A percentile compares a stretch with the other conserved stretches of the same genome.
Evolutionary conservation across 2,797 vertebrate genomes (phyloP).

Genomic region (Pseudochirops corinnae): DNA sequence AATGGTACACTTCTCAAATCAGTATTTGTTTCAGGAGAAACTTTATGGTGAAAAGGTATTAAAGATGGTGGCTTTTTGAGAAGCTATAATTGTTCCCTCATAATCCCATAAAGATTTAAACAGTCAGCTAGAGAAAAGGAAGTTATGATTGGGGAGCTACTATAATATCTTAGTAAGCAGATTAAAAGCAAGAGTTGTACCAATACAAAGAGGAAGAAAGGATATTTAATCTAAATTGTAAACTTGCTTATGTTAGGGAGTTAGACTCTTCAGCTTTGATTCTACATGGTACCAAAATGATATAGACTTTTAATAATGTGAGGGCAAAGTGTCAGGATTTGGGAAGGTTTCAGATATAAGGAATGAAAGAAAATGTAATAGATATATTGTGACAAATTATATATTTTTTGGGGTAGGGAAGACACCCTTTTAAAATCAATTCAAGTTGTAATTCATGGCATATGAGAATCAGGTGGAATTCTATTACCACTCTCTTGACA

Average conservation of each 20-base stretch:
- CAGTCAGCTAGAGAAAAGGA: background rate
- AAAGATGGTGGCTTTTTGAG: constrained; percentile 12
- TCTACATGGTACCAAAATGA: background rate
- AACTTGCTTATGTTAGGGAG: background rate
- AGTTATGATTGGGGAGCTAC: background rate
- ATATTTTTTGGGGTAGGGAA: background rate
- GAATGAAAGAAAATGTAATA: background rate
- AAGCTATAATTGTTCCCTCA: constrained; percentile 35
- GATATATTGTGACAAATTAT: background rate
- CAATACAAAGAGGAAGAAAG: constrained; percentile 1
- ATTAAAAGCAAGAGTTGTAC: constrained; percentile 26
- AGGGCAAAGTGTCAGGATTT: constrained; percentile 4
- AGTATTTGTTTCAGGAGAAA: constrained; percentile 18
- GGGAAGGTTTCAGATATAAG: background rate
- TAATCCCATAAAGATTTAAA: background rate
- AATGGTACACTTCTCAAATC: background rate
- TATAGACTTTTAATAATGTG: background rate
- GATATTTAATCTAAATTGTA: constrained; percentile 27
- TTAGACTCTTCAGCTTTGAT: background rate
- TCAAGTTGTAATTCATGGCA: background rate
- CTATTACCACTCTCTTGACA: background rate
- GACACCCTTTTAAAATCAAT: background rate
- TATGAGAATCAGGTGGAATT: constrained; percentile 13
- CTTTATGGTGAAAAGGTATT: constrained; percentile 27
- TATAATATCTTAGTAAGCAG: background rate